Percentiles rank a stretch among this genome's conserved stretches.
Conservation (phyloP, 2,797 vertebrate genomes). For the Falco peregrinus region DNA sequence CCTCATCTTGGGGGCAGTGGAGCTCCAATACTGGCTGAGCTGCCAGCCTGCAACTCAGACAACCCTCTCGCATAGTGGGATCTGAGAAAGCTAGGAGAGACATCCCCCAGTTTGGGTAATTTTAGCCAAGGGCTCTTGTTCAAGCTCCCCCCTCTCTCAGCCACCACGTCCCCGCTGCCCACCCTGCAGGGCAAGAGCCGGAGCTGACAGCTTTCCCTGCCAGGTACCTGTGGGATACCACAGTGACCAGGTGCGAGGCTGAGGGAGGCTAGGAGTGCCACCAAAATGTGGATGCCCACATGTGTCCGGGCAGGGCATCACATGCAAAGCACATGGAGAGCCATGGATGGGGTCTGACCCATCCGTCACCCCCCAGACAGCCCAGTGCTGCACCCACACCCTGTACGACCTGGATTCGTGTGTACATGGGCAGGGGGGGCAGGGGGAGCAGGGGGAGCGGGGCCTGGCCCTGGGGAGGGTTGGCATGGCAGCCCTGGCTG, state of each 20-base stretch:
- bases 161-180: neutral
- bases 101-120: neutral
- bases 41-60: neutral
- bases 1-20: rapidly evolving
- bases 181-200: neutral
- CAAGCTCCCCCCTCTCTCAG: neutral
- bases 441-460: rapidly evolving
- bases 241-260: neutral
- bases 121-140: neutral
- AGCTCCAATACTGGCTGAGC: neutral
- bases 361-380: rapidly evolving
- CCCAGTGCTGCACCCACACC: neutral
- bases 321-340: neutral
- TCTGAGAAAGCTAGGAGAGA: neutral
- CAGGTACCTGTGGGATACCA: neutral
- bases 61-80: neutral
- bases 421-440: rapidly evolving
- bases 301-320: rapidly evolving
- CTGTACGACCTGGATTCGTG: rapidly evolving
- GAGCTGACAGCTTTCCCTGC: neutral
- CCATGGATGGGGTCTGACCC: neutral
- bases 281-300: neutral
- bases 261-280: neutral
- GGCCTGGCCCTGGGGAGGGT: neutral
- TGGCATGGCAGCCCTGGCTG: slow-evolving; percentile 37